Evolutionary conservation across 1,140 invertebrate species (phyloP), one percentile per base, ranked within the genome.

Genomic region (Temnothorax nylanderi): DNA sequence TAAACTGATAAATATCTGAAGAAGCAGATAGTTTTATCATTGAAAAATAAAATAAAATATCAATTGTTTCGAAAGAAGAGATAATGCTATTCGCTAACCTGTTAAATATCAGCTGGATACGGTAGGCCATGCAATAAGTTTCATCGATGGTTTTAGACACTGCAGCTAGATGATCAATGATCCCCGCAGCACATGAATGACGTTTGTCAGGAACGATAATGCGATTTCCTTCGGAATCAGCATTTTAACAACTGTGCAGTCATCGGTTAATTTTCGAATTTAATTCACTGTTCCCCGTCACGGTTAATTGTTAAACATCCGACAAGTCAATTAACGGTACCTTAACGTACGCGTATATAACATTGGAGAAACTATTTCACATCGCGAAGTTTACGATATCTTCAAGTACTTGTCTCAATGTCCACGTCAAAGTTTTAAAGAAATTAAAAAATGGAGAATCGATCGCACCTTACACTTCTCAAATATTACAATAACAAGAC

Each of bases 41-140:
- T 71, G 13, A 47, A 71, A 47, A 71, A 16, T 41, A 47, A 26
- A 26, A 26, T 26, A 47, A 71, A 71, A 71, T 21, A 71, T 71
- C 13, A 44, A 71, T 64, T 64, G 32, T 64, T 4, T 34, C n/a
- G n/a, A 10, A 34, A 60, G 4, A 51, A 67, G 0, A 41, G n/a
- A 65, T 32, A 11, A 60, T 60, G 21, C 13, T 21, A 26, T 26
- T 26, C 10, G 75, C 85, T 88, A 51, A 88, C 90, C 90, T 91
- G 88, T 89, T 86, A 76, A 85, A 75, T 89, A 34, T 87, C 81
- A 86, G 78, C 56, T 69, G 75, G n/a, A 91, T 87, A 65, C 65
- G 74, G 74, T 65, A 80, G 60, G 77, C 76, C 87, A 84, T 74
- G 71, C 85, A 85, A 67, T 75, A 69, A 76, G 69, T 74, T 47